Percentiles rank a stretch among this genome's conserved stretches.
phyloP scores from a whole-genome alignment of 1,140 invertebrate genomes.

The Aplysia californica region DNA sequence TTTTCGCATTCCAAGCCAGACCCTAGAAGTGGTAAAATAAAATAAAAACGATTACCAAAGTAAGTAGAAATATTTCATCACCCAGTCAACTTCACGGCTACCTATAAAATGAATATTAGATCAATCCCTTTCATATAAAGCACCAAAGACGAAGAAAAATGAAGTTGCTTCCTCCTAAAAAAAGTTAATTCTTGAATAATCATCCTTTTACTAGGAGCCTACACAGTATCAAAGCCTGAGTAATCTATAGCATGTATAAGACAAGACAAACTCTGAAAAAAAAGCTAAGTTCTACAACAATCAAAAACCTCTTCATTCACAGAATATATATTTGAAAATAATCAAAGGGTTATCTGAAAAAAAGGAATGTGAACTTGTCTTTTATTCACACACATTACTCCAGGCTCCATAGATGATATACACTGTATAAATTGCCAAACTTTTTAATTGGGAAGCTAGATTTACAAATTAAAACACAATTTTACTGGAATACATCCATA shows the following conservation, averaged over 20 bases:
- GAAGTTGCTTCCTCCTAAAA: no score
- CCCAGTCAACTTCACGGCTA: no score
- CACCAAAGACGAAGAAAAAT: no score
- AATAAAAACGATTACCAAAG: not conserved
- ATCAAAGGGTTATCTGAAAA: not conserved
- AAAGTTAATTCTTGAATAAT: no score
- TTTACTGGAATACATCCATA: not conserved
- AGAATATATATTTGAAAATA: no score
- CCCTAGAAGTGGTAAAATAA: constrained; percentile 14
- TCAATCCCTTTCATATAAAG: no score
- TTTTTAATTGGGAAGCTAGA: not conserved
- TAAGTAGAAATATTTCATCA: no score
- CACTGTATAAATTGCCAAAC: not conserved
- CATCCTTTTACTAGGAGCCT: no score
- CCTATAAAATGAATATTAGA: no score
- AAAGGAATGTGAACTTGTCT: not conserved
- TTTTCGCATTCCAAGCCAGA: constrained; percentile 48
- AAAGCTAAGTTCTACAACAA: not conserved
- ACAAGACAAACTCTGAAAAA: no score
- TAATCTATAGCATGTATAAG: no score
- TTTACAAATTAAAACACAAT: not conserved
- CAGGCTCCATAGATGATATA: not conserved
- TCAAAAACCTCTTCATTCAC: not conserved
- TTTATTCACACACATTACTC: not conserved
- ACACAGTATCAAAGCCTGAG: not conserved